Evolutionary conservation across 2,888 invertebrate species (phyloP), one percentile per base, ranked within the genome.

Genomic region (Polymixis flavicincta): DNA sequence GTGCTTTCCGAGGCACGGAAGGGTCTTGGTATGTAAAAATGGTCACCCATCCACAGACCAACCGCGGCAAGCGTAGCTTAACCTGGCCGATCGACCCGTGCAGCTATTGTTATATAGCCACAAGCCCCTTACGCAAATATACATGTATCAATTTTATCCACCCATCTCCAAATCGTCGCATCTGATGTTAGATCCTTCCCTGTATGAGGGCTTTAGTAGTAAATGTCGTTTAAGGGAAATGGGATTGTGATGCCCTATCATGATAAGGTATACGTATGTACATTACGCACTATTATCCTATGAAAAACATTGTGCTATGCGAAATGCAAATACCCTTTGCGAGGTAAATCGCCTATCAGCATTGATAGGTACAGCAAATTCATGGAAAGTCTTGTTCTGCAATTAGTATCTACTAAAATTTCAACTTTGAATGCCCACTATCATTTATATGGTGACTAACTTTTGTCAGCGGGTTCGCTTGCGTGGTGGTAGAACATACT

Each of bases 141-240:
- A 61, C 13, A 25, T 32, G 54, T 50, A n/a, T 22, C 28, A 1
- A 28, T 48, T 48, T 45, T 76, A 64, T 68, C 59, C n/a, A 0
- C 71, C 22, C 14, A 71, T 68, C 77, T 71, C 32, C 7, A 71
- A 54, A 50, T 64, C 65, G 61, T n/a, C 3, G 17, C 48, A 74
- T 48, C 52, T 48, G n/a, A n/a, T 37, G 32, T 54, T 50, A 55
- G 48, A 60, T 64, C 42, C 25, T 32, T 67, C 22, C 13, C 59
- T 60, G 1, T 55, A 19, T 50, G 66, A 54, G 32, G 37, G 37
- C 25, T 67, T 28, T 63, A 55, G 50, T 37, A 52, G 42, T 66
- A 75, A 74, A 71, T 48, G 32, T 57, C 73, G 13, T 78, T 71
- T 64, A 52, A 70, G 28, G 82, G 82, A 82, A 82, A 85, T 84